A percentile compares a stretch with the other conserved stretches of the same genome.
Conservation (phyloP, 2,113 vertebrate genomes). For the Percina caprodes region DNA sequence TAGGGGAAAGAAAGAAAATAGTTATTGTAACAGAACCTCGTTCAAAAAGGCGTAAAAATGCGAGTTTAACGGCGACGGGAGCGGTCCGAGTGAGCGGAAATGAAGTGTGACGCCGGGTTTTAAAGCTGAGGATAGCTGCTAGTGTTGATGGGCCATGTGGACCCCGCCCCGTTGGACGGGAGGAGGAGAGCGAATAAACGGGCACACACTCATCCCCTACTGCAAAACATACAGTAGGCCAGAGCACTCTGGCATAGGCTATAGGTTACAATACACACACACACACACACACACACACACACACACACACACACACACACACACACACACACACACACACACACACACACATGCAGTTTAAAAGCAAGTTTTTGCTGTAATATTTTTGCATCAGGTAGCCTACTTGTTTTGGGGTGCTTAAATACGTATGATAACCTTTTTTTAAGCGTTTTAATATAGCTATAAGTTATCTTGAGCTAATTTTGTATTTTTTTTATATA, state of each 20-base stretch:
- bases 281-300: too few species aligned
- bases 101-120: not conserved
- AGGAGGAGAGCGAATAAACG: conserved; percentile 44
- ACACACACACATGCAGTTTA: too few species aligned
- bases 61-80: not conserved
- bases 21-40: not conserved
- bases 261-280: not conserved
- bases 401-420: too few species aligned
- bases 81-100: conserved; percentile 9
- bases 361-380: too few species aligned
- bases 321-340: not conserved
- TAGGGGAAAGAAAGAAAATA: not conserved
- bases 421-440: too few species aligned
- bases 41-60: rapidly evolving
- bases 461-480: too few species aligned
- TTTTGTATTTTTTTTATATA: too few species aligned
- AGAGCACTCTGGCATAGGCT: too few species aligned
- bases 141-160: conserved; percentile 32
- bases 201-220: conserved; percentile 17
- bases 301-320: not conserved
- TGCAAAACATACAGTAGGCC: not conserved
- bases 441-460: too few species aligned
- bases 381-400: too few species aligned
- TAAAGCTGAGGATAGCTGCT: conserved; percentile 15
- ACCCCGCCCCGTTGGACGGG: conserved; percentile 67